Evolutionary conservation across 2,797 vertebrate genomes (phyloP).

Genomic region (Apogon hyalosoma): DNA sequence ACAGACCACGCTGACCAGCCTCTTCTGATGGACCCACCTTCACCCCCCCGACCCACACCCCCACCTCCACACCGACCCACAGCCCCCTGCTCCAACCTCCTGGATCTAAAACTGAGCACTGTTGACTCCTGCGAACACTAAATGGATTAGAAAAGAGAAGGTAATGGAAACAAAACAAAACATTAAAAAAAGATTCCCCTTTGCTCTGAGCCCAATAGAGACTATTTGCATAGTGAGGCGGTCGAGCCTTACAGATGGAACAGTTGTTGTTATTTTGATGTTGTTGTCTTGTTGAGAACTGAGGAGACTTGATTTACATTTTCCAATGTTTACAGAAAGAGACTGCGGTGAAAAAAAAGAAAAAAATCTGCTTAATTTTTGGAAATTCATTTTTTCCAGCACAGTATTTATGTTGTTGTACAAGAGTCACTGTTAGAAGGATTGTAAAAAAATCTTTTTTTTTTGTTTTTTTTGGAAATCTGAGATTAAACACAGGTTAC

Average conservation of each 20-base stretch:
- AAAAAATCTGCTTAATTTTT: conserved; percentile 82
- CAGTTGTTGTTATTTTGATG: conserved; percentile 80
- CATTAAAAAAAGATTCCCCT: conserved; percentile 79
- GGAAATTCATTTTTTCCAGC: conserved; percentile 81
- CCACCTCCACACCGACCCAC: neutral
- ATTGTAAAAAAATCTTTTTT: conserved; percentile 80
- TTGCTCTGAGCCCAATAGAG: conserved; percentile 91
- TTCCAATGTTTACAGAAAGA: conserved; percentile 85
- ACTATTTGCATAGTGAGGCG: conserved; percentile 89
- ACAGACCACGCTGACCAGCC: conserved; percentile 97
- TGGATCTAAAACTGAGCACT: conserved; percentile 67
- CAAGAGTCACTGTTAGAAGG: conserved; percentile 95
- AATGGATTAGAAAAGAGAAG: conserved; percentile 61
- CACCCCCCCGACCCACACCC: neutral
- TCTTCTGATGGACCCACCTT: conserved; percentile 91
- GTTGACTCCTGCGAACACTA: conserved; percentile 57
- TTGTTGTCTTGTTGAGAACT: conserved; percentile 84
- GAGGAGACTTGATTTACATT: conserved; percentile 84
- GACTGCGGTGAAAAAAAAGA: conserved; percentile 64
- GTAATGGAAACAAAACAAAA: conserved; percentile 76
- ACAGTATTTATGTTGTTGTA: conserved; percentile 99
- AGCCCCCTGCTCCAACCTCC: conserved; percentile 18
- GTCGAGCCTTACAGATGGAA: conserved; percentile 85
- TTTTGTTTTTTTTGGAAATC: conserved; percentile 79
- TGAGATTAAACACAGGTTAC: conserved; percentile 88